phyloP scores from a whole-genome alignment of 2,888 invertebrate species.

The Cosmia trapezina region DNA sequence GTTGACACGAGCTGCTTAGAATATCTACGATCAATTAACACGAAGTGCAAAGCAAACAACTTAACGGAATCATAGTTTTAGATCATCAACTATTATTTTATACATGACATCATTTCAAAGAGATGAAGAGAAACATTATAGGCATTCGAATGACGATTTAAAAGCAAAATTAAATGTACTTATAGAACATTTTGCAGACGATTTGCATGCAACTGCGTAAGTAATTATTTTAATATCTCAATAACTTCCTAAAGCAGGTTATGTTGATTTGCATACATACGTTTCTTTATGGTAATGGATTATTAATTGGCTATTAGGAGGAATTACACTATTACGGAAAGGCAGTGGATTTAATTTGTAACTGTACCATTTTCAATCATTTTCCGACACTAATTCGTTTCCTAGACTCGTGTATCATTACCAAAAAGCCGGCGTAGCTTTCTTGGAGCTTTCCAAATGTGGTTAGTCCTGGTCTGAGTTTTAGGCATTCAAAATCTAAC shows the following conservation, averaged over 20 bases:
- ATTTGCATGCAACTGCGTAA: conserved; percentile 52
- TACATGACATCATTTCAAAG: conserved; percentile 61
- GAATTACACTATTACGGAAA: neutral
- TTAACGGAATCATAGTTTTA: conserved; percentile 50
- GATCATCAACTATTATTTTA: conserved; percentile 57
- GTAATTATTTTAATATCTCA: conserved; percentile 39
- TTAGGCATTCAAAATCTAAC: neutral
- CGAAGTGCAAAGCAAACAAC: conserved; percentile 52
- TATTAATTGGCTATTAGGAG: conserved; percentile 19
- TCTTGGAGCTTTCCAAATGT: neutral
- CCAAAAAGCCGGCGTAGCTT: neutral
- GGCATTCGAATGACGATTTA: conserved; percentile 32
- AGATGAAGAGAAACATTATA: conserved; percentile 45
- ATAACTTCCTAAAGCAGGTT: conserved; percentile 23
- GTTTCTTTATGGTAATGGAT: conserved; percentile 30
- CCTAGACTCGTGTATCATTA: neutral
- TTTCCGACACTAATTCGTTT: neutral
- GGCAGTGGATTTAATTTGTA: neutral
- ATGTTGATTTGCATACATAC: conserved; percentile 24
- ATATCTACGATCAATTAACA: conserved; percentile 38
- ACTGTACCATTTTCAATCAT: neutral
- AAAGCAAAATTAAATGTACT: conserved; percentile 30
- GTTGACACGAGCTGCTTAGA: conserved; percentile 39
- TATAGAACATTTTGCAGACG: conserved; percentile 20
- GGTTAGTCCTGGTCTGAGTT: neutral